Evolutionary conservation across 1,140 invertebrate species (phyloP), one percentile per base, ranked within the genome.

Genomic region (Tetragonula clypearis): DNA sequence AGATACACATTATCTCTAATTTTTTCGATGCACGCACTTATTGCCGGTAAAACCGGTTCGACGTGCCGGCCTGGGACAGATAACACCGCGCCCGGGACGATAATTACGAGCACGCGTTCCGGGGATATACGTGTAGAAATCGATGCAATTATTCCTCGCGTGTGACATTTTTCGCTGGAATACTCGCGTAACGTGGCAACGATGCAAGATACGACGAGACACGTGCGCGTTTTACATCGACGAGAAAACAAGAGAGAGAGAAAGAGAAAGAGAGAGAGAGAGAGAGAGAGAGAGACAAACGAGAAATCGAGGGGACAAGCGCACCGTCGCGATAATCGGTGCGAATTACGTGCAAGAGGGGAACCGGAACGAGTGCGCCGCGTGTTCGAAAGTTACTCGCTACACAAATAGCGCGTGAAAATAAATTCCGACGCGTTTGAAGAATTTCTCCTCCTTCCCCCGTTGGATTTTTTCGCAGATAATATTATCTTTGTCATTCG

Each of bases 1-100:
- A 49, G 49, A 56, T 76, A 56, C 56, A 35, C 56, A 89, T 89
- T 88, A 88, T 79, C 69, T 82, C 68, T 15, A 65, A 69, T 65
- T 88, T 88, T 83, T 85, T 30, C 41, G 56, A 2, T 19, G 21
- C 15, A 53, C 19, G 26, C 60, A 84, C 82, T 79, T 79, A 72
- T 79, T 85, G 60, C 35, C 58, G 41, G 41, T 41, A 41, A 41
- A 41, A 41, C 5, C 41, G 6, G 71, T 58, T 66, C 65, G 35
- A 56, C 15, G 49, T 30, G n/a, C 2, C 4, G 19, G 19, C 17
- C 53, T 12, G 58, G 3, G n/a, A 6, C 56, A 84, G 82, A 84
- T 84, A 84, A 84, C 76, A 49, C 53, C 0, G 21, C 11, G 12
- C 23, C 30, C 30, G 26, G 41, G 30, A 58, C 78, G 62, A 85